Conservation (phyloP, 2,113 vertebrate genomes). For the Anarrhichthys ocellatus region DNA sequence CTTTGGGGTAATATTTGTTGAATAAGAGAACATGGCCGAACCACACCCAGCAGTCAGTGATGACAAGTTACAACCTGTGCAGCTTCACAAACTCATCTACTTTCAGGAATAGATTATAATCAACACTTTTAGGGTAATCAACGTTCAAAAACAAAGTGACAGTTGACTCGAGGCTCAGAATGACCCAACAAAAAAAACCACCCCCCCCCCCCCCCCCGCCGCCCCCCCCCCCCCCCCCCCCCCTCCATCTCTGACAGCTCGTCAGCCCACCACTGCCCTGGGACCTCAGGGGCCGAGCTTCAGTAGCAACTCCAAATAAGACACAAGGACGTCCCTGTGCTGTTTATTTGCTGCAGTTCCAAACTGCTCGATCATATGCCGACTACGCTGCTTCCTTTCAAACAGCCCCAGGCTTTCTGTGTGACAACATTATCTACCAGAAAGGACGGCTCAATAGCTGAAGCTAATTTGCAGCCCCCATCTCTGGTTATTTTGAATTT, state of each 20-base stretch:
- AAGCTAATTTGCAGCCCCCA: neutral
- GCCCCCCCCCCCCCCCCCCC: too few relatives aligned
- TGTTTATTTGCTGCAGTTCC: constrained; percentile 9
- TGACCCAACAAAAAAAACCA: too few relatives aligned
- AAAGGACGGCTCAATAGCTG: constrained; percentile 1
- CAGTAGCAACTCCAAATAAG: constrained; percentile 1
- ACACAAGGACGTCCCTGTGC: constrained; percentile 3
- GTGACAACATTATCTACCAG: constrained; percentile 11
- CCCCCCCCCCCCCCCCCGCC: too few relatives aligned
- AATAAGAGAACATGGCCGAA: neutral
- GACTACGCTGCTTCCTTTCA: neutral
- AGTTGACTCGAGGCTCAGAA: neutral
- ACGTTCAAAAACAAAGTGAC: neutral
- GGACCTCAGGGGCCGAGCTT: constrained; percentile 11
- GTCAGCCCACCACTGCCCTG: constrained; percentile 7
- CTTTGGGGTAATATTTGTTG: neutral
- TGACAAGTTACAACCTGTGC: too few relatives aligned
- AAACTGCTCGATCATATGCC: neutral
- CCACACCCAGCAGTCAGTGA: neutral
- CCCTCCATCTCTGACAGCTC: neutral
- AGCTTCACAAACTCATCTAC: neutral
- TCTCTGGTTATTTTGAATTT: neutral
- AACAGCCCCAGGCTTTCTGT: neutral
- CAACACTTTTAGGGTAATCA: neutral
- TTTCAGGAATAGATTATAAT: neutral